A percentile compares a stretch with the other conserved stretches of the same genome.
These are phyloP conservation scores for Micrasema longulum DNA, from an alignment of 1,140 invertebrate genomes.

Conservation along the genomic window DNA sequence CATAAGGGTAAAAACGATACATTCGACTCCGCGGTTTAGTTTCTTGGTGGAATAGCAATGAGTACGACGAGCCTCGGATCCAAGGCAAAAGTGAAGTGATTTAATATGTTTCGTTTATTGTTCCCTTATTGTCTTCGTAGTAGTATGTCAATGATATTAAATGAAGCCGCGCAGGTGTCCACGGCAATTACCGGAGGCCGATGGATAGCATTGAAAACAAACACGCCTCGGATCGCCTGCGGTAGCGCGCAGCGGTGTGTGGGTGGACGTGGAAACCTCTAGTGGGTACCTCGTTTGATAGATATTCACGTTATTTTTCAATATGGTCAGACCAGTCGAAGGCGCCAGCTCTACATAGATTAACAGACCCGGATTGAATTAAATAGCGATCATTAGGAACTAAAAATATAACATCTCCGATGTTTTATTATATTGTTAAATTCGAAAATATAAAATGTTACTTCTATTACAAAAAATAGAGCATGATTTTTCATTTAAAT, in stretches of 20 bases:
- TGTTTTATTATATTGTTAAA: too few species aligned
- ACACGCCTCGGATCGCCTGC: slow-evolving; percentile 20
- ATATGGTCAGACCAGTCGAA: background rate
- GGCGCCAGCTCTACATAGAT: slow-evolving; percentile 22
- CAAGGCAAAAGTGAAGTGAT: background rate
- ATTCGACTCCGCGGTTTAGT: background rate
- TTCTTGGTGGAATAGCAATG: background rate
- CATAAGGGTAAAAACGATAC: background rate
- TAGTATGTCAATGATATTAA: slow-evolving; percentile 36
- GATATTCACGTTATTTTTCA: slow-evolving; percentile 11
- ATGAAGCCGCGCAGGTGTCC: slow-evolving; percentile 47
- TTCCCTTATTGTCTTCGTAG: background rate
- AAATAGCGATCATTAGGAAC: too few species aligned
- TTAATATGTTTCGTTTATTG: background rate
- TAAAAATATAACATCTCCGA: too few species aligned
- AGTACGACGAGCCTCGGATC: background rate
- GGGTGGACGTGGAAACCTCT: background rate
- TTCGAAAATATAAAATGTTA: too few species aligned
- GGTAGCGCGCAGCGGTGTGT: background rate
- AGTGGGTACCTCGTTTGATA: too few species aligned
- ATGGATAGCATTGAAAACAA: slow-evolving; percentile 43
- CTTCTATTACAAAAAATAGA: too few species aligned
- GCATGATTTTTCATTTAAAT: too few species aligned
- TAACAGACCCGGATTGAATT: slow-evolving; percentile 1
- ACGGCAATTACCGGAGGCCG: slow-evolving; percentile 45